These are phyloP conservation scores for Ctenicera cuprea DNA, from an alignment of 2,888 invertebrate species.

Conservation along the genomic window DNA sequence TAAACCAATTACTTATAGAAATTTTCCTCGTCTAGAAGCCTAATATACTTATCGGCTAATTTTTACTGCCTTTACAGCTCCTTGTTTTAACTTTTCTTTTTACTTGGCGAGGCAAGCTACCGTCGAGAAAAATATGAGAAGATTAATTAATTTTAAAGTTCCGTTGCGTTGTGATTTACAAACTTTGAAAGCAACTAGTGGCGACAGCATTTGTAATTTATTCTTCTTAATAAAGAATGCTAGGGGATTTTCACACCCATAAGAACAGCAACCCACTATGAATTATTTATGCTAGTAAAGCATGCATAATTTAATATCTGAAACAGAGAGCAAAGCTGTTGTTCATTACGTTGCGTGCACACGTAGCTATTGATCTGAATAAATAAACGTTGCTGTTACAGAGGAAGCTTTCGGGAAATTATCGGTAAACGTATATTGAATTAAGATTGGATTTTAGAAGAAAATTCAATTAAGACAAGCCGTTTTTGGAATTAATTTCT, in stretches of 20 bases:
- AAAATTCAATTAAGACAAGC: neutral
- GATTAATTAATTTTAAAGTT: no score
- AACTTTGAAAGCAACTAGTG: neutral
- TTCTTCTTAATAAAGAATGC: conserved; percentile 1
- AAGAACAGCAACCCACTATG: neutral
- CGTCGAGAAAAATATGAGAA: no score
- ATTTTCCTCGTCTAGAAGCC: no score
- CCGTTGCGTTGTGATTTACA: no score
- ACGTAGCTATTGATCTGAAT: conserved; percentile 22
- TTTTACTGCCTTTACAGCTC: no score
- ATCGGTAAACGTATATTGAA: neutral
- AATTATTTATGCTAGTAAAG: conserved; percentile 14
- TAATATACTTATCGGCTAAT: no score
- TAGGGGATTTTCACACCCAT: conserved; percentile 18
- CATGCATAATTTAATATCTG: conserved; percentile 27
- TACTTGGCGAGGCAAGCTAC: no score
- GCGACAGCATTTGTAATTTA: neutral
- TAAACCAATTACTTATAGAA: no score
- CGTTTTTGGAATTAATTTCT: neutral
- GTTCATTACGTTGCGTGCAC: conserved; percentile 26
- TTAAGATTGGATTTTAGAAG: no score
- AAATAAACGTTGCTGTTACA: conserved; percentile 5
- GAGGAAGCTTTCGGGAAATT: neutral
- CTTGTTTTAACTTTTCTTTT: no score
- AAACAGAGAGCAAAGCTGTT: conserved; percentile 32